Conservation (phyloP, 1,140 invertebrate genomes). For the Calycopis cecrops region DNA sequence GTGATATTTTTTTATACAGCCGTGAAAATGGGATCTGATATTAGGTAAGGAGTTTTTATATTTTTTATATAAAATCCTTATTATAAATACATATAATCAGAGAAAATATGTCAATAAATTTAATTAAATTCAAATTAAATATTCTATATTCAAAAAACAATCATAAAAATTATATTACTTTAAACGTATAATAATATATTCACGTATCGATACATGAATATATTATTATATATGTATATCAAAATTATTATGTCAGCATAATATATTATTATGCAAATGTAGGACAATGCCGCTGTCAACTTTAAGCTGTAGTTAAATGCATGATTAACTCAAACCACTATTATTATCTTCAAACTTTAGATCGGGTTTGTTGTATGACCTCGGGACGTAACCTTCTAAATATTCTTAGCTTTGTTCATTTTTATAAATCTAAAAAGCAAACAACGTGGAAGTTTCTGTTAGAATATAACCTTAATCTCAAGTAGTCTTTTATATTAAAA, state of each 20-base stretch:
- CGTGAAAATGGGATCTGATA: slow-evolving; percentile 53
- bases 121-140: no score
- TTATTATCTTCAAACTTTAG: slow-evolving; percentile 13
- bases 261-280: slow-evolving; percentile 39
- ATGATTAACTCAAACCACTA: slow-evolving; percentile 9
- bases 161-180: no score
- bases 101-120: no score
- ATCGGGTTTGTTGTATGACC: slow-evolving; percentile 4
- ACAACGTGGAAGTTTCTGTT: no score
- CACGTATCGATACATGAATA: no score
- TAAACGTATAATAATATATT: no score
- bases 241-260: slow-evolving; percentile 25
- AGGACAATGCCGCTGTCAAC: slow-evolving; percentile 49
- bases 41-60: slow-evolving; percentile 44
- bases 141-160: no score
- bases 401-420: not conserved
- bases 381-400: not conserved
- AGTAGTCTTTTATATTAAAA: no score
- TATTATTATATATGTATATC: not conserved
- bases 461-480: no score
- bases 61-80: slow-evolving; percentile 18
- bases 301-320: slow-evolving; percentile 19
- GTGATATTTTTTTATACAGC: slow-evolving; percentile 31
- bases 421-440: no score
- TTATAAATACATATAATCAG: no score